Evolutionary conservation across 2,113 vertebrate genomes (phyloP).

Genomic region (Chloropsis cyanopogon): DNA sequence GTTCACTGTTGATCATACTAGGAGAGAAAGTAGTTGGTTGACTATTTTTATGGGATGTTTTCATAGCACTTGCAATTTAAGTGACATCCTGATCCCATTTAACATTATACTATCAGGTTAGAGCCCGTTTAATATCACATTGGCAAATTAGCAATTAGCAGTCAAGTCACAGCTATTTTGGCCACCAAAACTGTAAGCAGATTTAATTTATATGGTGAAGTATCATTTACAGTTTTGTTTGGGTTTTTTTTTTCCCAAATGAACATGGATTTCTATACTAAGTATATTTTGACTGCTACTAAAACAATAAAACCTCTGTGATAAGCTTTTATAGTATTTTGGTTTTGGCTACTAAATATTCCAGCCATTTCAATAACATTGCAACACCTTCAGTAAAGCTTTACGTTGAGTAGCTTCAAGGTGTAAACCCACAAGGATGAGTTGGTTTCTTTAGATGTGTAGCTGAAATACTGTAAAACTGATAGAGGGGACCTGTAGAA

Average conservation of each 20-base stretch:
- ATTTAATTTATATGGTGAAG: slow-evolving; percentile 66
- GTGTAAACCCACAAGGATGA: not conserved
- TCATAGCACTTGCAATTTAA: not conserved
- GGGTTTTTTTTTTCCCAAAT: slow-evolving; percentile 20
- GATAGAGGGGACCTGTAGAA: not conserved
- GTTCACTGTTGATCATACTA: slow-evolving; percentile 52
- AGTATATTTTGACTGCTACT: slow-evolving; percentile 71
- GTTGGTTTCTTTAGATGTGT: not conserved
- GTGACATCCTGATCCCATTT: not conserved
- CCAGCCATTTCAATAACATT: slow-evolving; percentile 8
- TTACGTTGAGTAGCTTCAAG: not conserved
- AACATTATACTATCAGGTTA: slow-evolving; percentile 28
- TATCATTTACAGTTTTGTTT: slow-evolving; percentile 36
- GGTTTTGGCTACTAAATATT: not conserved
- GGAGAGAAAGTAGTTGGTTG: slow-evolving; percentile 55
- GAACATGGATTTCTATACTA: slow-evolving; percentile 69
- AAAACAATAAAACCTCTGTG: slow-evolving; percentile 20
- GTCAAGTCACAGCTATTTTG: slow-evolving; percentile 45
- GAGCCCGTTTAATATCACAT: slow-evolving; percentile 12
- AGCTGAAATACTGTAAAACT: not conserved
- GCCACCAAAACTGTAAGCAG: slow-evolving; percentile 45
- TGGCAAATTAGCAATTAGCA: slow-evolving; percentile 49
- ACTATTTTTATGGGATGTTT: slow-evolving; percentile 67
- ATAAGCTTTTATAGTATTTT: slow-evolving; percentile 1
- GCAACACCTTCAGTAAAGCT: not conserved